phyloP scores from a whole-genome alignment of 2,888 invertebrate genomes.

The Poecilobothrus nobilitatus region DNA sequence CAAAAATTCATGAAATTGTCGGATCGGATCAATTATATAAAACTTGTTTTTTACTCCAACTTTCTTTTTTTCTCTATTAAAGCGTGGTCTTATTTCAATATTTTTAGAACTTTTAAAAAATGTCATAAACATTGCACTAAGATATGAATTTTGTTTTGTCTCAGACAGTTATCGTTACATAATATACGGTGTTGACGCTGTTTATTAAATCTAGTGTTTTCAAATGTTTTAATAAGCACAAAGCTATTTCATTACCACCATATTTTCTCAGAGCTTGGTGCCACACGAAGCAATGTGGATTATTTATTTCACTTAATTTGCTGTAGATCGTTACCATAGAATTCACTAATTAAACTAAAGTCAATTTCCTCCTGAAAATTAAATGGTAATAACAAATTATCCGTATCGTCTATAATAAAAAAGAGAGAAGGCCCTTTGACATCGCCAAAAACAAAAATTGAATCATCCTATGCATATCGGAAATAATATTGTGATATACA shows the following conservation, averaged over 20 bases:
- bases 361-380: too few species aligned
- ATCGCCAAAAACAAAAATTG: too few species aligned
- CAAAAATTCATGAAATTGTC: not conserved
- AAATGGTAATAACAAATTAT: too few species aligned
- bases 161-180: not conserved
- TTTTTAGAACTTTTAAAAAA: not conserved
- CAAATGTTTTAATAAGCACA: not conserved
- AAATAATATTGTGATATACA: too few species aligned
- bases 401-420: too few species aligned
- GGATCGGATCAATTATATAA: slow-evolving; percentile 5
- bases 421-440: too few species aligned
- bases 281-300: not conserved
- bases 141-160: not conserved
- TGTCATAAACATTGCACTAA: not conserved
- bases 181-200: not conserved
- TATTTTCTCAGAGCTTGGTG: not conserved
- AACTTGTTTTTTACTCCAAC: slow-evolving; percentile 11
- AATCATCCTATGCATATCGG: too few species aligned
- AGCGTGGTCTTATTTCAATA: not conserved
- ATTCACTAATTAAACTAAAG: too few species aligned
- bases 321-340: too few species aligned
- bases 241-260: not conserved
- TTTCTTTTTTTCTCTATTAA: not conserved
- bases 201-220: not conserved
- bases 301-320: too few species aligned